Conservation (phyloP, 2,888 invertebrate species). For the Thysanoteuthis rhombus region DNA sequence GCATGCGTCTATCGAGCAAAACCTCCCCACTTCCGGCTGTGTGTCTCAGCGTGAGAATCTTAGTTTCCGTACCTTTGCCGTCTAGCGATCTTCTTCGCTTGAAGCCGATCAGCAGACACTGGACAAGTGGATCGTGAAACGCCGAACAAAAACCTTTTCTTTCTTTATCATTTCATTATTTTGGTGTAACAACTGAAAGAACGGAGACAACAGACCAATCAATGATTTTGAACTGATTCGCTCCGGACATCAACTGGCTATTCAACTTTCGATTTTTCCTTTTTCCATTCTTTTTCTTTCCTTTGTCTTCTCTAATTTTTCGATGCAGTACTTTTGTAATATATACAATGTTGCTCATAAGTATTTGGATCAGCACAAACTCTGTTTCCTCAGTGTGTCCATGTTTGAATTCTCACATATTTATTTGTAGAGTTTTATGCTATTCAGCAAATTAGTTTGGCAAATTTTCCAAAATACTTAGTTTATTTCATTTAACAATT, state of each 20-base stretch:
- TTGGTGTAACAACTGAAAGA: background rate
- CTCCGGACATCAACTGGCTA: background rate
- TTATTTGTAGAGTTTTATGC: too few species aligned
- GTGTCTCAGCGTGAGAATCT: background rate
- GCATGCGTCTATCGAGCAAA: background rate
- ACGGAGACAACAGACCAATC: background rate
- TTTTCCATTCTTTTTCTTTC: background rate
- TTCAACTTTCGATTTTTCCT: background rate
- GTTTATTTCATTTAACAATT: too few species aligned
- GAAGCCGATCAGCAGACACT: background rate
- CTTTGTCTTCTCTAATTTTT: too few species aligned
- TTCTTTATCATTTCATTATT: background rate
- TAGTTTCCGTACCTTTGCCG: background rate
- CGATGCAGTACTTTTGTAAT: too few species aligned
- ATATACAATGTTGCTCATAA: too few species aligned
- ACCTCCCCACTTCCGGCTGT: background rate
- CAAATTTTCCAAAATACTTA: too few species aligned
- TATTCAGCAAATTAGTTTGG: too few species aligned
- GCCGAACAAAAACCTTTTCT: background rate
- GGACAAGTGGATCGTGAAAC: background rate
- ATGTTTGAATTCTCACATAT: too few species aligned
- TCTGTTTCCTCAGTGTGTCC: too few species aligned
- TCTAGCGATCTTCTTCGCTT: background rate
- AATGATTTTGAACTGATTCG: background rate
- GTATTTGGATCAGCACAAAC: too few species aligned